Conservation (phyloP, 2,113 vertebrate species). For the Pitta sordida region DNA sequence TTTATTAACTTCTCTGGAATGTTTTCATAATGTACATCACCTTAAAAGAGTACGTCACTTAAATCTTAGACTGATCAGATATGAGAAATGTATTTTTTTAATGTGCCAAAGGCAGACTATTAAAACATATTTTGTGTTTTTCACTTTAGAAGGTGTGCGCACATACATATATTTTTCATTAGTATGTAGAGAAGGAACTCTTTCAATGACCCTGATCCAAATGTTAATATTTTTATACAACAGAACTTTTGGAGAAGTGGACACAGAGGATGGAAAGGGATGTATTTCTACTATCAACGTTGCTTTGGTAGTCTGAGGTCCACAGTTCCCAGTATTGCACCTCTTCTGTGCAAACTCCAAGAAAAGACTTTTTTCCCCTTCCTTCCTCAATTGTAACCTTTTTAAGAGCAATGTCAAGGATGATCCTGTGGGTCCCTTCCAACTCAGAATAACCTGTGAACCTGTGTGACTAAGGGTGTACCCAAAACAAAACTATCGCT, state of each 20-base stretch:
- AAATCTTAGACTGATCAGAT: background rate
- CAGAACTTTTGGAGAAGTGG: background rate
- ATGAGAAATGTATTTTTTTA: background rate
- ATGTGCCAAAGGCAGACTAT: background rate
- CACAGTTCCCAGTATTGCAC: background rate
- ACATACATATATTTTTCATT: background rate
- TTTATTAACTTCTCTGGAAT: background rate
- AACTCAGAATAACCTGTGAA: no score
- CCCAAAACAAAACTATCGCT: background rate
- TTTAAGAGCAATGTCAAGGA: background rate
- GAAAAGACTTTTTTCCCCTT: background rate
- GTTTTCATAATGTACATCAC: background rate
- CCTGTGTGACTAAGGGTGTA: background rate
- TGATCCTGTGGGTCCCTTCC: no score
- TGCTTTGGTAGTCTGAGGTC: background rate
- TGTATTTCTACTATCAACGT: background rate
- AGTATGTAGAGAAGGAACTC: background rate
- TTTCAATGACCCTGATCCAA: background rate
- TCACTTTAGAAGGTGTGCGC: background rate
- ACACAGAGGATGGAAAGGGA: background rate
- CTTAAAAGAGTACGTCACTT: background rate
- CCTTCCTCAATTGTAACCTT: background rate
- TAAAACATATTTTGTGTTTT: background rate
- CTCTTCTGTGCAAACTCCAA: background rate
- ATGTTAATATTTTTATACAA: background rate